Evolutionary conservation across 1,140 invertebrate genomes (phyloP), one percentile per base, ranked within the genome.

Genomic region (Bombus balteatus): DNA sequence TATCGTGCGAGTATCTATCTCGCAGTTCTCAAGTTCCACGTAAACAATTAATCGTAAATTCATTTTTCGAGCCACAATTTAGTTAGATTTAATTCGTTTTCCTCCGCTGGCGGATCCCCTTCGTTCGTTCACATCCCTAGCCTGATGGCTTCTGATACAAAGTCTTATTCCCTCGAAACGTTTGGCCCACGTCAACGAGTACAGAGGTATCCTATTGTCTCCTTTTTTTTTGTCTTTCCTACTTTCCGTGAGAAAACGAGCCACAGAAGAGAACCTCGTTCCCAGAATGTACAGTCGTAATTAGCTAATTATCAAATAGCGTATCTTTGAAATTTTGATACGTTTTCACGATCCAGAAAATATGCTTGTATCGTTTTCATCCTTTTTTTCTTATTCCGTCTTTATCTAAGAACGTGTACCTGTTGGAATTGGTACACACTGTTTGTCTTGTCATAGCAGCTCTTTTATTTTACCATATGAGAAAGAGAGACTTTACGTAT

Each of bases 21-120:
- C 47, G 6, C 47, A 53, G 47, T 18, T 22, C 18, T 8, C 47
- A 53, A 53, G 47, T 8, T 22, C 18, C 47, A 53, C 47, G 18
- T 53, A 59, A 57, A 66, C 77, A 89, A 89, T 90, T 87, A 89
- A 89, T 89, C 72, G 65, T 80, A 81, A 90, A 87, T 89, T 78
- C 84, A 89, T 90, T 89, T 90, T 77, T 62, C 70, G 75, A 81
- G 28, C 85, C 37, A 62, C 53, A 37, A 70, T 66, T 59, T 22
- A 66, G n/a, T 59, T 75, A 41, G 39, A 82, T 89, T 89, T 83
- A 80, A 88, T 89, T 76, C 83, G 74, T 73, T 59, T 71, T 32
- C 53, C 71, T 39, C 34, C 47, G 18, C 47, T 8, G 47, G 6
- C 5, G 1, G 6, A 53, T 53, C 1, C 62, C 37, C 22, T 74